A percentile compares a stretch with the other conserved stretches of the same genome.
Conservation (phyloP, 2,113 vertebrate species). For the Turnix velox region DNA sequence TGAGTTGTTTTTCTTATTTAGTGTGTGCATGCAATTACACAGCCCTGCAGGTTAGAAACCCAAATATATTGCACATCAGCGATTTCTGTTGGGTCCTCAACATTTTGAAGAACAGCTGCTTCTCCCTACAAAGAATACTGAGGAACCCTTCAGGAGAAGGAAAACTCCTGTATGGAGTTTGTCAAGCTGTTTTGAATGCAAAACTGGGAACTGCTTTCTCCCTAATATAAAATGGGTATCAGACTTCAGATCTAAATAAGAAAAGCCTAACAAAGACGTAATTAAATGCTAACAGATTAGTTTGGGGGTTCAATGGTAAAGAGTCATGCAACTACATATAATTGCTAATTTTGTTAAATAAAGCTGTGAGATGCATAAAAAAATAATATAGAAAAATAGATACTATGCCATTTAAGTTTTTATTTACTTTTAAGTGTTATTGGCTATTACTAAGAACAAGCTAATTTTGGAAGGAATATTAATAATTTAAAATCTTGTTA, state of each 20-base stretch:
- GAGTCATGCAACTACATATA: not conserved
- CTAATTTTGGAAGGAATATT: not conserved
- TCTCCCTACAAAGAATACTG: not conserved
- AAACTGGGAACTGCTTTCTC: not conserved
- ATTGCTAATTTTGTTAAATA: not conserved
- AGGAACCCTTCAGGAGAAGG: slow-evolving; percentile 16
- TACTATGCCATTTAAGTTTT: not conserved
- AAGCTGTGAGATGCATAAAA: not conserved
- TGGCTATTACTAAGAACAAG: not conserved
- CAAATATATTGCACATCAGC: slow-evolving; percentile 26
- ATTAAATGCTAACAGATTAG: not conserved
- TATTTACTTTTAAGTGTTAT: not conserved
- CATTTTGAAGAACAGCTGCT: not conserved
- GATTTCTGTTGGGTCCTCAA: not conserved
- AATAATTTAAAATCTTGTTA: not conserved
- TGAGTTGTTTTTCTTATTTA: slow-evolving; percentile 20
- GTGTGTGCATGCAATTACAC: not conserved
- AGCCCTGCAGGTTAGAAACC: slow-evolving; percentile 34
- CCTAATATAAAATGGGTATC: not conserved
- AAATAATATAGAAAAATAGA: not conserved
- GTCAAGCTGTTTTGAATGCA: not conserved
- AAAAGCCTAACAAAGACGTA: not conserved
- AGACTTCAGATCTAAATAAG: not conserved
- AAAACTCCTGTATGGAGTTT: not conserved
- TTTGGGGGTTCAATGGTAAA: not conserved